A percentile compares a stretch with the other conserved stretches of the same genome.
These are phyloP conservation scores for Pitta sordida DNA, from an alignment of 2,113 vertebrate genomes.

Conservation along the genomic window DNA sequence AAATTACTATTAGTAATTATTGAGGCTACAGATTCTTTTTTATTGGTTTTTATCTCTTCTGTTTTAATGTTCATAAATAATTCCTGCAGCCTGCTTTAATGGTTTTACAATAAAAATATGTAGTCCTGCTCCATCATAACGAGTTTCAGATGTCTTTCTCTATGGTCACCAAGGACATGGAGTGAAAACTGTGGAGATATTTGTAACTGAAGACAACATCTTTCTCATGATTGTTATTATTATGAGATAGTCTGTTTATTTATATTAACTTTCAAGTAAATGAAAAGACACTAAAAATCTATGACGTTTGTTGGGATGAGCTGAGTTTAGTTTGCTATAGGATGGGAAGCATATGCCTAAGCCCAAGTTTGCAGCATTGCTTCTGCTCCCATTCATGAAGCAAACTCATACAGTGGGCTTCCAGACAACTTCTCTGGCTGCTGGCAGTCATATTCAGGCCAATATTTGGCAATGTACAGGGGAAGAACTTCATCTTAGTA, in stretches of 20 bases:
- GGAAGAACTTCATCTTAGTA: not conserved
- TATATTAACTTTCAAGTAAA: not conserved
- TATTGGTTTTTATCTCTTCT: not conserved
- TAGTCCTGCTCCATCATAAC: not conserved
- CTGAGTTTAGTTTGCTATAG: not conserved
- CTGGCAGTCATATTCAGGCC: not conserved
- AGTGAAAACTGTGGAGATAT: not conserved
- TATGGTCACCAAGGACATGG: not conserved
- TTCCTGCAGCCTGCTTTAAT: not conserved
- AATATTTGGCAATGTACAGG: not conserved
- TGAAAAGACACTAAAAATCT: not conserved
- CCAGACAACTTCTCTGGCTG: not conserved
- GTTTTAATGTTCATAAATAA: not conserved
- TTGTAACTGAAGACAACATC: not conserved
- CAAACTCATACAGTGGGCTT: not conserved
- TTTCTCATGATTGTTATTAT: not conserved
- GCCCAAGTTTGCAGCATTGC: accelerated
- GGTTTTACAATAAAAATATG: not conserved
- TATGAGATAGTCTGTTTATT: not conserved
- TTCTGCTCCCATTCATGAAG: not conserved
- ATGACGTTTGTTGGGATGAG: not conserved
- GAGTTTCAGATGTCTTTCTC: not conserved
- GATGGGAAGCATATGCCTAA: not conserved
- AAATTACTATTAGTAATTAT: not conserved
- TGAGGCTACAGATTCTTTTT: not conserved